Base-by-base conservation (phyloP, 2,797 vertebrate genomes). In the Xiphophorus birchmanni region DNA sequence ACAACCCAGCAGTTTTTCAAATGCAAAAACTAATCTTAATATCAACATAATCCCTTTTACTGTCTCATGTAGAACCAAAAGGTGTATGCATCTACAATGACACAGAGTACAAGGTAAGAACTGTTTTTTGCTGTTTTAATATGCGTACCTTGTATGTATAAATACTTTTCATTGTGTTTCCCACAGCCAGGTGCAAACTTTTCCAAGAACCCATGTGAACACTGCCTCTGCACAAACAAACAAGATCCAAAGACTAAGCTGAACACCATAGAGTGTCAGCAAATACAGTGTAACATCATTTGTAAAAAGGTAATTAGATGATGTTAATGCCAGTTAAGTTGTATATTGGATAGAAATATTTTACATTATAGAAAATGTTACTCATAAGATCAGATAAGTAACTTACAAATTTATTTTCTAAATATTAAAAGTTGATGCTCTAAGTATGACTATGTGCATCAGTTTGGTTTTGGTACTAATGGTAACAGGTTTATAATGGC, bases 81-180 rank as follows among this genome's bases (percentile, higher is more conserved):
- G 2, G 11, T 0, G 87, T 92, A 56, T 98, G 97, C 85, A 87
- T 96, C 81, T 90, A 93, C 79, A 95, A 96, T n/a, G 71, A 82
- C 18, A 95, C 84, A 1, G 87, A 92, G 42, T 96, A 95, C 79
- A 77, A 0, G 96, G 97, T 97, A 85, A 95, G 92, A 29, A 79
- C 23, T 69, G 74, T 80, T 15, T 45, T 12, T 56, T 45, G 15
- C 29, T 17, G 5, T 65, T 29, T 63, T 56, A 26, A 69, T 69
- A n/a, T 69, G 15, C 56, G 18, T 37, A 21, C 1, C 48, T 40
- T 37, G 0, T 67, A 6, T 26, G 37, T 67, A 67, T 76, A 7
- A 26, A 52, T 71, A 45, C 37, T 76, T 77, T 82, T 5, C 4
- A 6, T 82, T 75, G 77, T 48, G 8, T 78, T 77, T 15, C 77